Evolutionary conservation across 2,797 vertebrate genomes (phyloP), one percentile per base, ranked within the genome.

Genomic region (Cheirogaleus major): DNA sequence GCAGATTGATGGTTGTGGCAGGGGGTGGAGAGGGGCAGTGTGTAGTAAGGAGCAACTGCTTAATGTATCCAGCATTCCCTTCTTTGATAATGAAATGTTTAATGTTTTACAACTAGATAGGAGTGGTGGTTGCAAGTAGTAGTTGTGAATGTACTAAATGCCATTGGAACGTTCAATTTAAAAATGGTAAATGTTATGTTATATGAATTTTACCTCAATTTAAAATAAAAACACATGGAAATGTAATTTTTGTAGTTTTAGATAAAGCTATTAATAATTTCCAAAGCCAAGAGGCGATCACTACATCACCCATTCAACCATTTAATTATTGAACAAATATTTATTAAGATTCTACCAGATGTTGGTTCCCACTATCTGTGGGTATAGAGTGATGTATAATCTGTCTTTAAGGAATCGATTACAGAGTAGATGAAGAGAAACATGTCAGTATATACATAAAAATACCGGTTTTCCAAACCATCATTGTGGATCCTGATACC

Each of bases 201-300:
- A n/a, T 17, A 32, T 80, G 18, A 57, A 30, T 70, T 80, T 91
- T 45, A 80, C 3, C 38, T 73, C 79, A 81, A 59, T 80, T 59
- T 59, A 59, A 80, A 61, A 81, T 6, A 30, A 18, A 45, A 55
- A 57, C 3, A 52, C 23, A 67, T 17, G 12, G 43, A 95, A 63
- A 73, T 32, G 1, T 94, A 48, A 81, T 89, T 82, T 35, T 92
- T 78, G 30, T 48, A 79, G 15, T 91, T 55, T 89, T 59, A 85
- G 32, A 52, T 80, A 85, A 95, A 89, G 32, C 52, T 78, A 59
- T 59, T 59, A 59, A 59, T 59, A 78, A 85, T 70, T 85, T 69
- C 17, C 30, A 80, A 84, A 72, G 30, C 45, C 61, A 48, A 45
- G 12, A 80, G 18, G 8, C 48, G 25, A 43, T 67, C 4, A 85